Evolutionary conservation across 1,140 invertebrate species (phyloP), one percentile per base, ranked within the genome.

Genomic region (Caenorhabditis tropicalis): DNA sequence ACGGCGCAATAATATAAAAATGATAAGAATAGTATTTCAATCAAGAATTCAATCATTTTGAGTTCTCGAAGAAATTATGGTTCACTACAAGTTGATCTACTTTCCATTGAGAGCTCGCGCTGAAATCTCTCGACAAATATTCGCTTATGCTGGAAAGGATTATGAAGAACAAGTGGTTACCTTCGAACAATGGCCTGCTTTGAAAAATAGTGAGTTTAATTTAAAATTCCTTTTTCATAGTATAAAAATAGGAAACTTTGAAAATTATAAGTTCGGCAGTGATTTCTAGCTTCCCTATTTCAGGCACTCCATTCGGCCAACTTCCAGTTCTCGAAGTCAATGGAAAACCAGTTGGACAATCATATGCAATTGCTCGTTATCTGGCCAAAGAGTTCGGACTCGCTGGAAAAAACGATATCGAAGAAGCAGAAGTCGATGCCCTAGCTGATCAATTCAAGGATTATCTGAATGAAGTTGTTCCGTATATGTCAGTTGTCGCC

Each of bases 251-350:
- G n/a, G n/a, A n/a, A n/a, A n/a, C n/a, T n/a, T n/a, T n/a, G n/a
- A n/a, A n/a, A n/a, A n/a, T n/a, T n/a, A n/a, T n/a, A n/a, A n/a
- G n/a, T n/a, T n/a, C n/a, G n/a, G n/a, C n/a, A n/a, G n/a, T n/a
- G n/a, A n/a, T 56, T 27, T 10, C 15, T 24, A 56, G 29, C 21
- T 24, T 19, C 53, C 6, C 15, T 51, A 46, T 60, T 82, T 15
- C 39, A 82, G 81, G 10, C 16, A 86, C 79, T 21, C 86, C 86
- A 33, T 88, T 88, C 80, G 87, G 87, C 4, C 82, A 88, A 43
- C 51, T 87, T 15, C 87, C 87, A 29, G 58, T 88, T 6, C 60
- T 87, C 9, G 87, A 87, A 70, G 84, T 88, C 21, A 87, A 87
- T 65, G 87, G 87, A 49, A 88, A 88, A 31, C 48, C 31, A 49